Conservation (phyloP, 2,113 vertebrate species). For the Serinus canaria region DNA sequence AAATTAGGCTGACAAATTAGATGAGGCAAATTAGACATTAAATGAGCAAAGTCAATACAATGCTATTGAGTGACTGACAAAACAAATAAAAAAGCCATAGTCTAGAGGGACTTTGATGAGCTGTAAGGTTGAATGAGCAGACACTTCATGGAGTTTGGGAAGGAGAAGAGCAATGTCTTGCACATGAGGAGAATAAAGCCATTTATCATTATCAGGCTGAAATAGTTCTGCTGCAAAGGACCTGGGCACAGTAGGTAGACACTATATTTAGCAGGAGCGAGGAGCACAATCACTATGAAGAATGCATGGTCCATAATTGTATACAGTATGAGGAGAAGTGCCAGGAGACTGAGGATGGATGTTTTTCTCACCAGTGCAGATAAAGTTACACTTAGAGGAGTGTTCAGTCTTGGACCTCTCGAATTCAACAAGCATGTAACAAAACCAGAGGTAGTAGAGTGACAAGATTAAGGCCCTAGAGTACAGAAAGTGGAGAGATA, state of each 20-base stretch:
- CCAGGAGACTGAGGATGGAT: neutral
- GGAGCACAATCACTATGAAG: neutral
- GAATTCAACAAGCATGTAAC: neutral
- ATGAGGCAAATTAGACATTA: slow-evolving; percentile 19
- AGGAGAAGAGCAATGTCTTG: neutral
- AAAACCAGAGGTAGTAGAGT: neutral
- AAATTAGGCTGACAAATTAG: slow-evolving; percentile 50
- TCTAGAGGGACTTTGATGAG: slow-evolving; percentile 2
- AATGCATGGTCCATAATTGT: neutral
- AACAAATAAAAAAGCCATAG: slow-evolving; percentile 1
- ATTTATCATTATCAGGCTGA: neutral
- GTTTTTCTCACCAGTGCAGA: neutral
- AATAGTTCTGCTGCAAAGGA: neutral
- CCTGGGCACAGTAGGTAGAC: neutral
- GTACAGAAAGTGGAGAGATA: neutral
- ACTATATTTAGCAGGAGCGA: neutral
- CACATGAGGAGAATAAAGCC: neutral
- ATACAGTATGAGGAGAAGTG: neutral
- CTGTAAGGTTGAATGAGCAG: neutral
- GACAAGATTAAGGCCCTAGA: neutral
- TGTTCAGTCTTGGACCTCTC: neutral
- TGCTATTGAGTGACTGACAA: neutral
- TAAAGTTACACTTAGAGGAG: neutral
- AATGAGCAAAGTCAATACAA: slow-evolving; percentile 32
- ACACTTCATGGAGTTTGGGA: neutral